Conservation (phyloP, 2,113 vertebrate genomes). For the Gulo gulo region DNA sequence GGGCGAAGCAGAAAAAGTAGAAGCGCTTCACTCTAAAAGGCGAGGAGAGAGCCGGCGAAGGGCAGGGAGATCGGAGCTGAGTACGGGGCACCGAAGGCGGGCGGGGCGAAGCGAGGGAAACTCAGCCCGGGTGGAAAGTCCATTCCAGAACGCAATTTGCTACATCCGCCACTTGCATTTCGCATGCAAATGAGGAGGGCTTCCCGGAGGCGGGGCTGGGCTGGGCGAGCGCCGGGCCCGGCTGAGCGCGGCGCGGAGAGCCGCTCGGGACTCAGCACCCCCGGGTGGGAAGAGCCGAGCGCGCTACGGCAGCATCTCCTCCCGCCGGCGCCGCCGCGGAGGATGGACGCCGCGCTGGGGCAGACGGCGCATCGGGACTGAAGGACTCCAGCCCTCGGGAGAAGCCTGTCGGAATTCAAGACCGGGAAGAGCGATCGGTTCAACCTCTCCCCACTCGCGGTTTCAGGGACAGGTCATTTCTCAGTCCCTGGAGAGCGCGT, state of each 20-base stretch:
- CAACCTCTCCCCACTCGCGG: background rate
- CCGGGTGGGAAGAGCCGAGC: background rate
- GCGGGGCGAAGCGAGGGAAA: background rate
- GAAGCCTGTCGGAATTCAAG: background rate
- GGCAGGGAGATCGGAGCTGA: background rate
- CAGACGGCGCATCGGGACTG: background rate
- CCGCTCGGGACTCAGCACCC: background rate
- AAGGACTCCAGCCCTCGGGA: background rate
- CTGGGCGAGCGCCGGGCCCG: background rate
- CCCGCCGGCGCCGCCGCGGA: background rate
- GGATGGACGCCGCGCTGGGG: background rate
- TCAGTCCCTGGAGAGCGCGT: background rate
- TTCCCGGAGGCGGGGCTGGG: background rate
- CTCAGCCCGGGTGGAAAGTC: background rate
- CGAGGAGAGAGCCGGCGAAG: accelerated
- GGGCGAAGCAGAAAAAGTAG: background rate
- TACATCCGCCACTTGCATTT: background rate
- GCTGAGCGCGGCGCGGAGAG: background rate
- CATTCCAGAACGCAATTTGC: background rate
- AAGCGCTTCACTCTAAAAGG: background rate
- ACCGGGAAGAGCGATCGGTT: background rate
- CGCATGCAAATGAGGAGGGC: conserved; percentile 43
- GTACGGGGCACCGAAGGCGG: background rate
- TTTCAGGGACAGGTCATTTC: background rate
- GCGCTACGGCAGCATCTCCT: background rate